Conservation (phyloP, 2,888 invertebrate species). For the Drosophila neutralis region DNA sequence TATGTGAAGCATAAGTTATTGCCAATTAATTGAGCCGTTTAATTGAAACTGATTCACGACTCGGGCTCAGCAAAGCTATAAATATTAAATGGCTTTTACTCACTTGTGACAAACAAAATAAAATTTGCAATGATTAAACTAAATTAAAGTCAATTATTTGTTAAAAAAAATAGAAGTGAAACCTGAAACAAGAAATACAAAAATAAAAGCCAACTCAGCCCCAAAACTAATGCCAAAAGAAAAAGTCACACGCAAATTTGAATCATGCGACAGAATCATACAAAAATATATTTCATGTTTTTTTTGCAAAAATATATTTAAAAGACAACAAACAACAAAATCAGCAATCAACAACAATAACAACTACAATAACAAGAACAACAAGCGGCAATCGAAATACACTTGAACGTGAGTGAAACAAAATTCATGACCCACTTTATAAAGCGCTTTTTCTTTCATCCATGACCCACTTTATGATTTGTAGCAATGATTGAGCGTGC, state of each 20-base stretch:
- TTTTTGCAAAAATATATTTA: slow-evolving; percentile 49
- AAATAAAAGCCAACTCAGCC: slow-evolving; percentile 10
- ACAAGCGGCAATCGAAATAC: slow-evolving; percentile 79
- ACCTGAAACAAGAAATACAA: not conserved
- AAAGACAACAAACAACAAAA: slow-evolving; percentile 22
- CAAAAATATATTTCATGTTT: slow-evolving; percentile 45
- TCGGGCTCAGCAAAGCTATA: not conserved
- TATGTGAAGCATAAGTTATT: slow-evolving; percentile 53
- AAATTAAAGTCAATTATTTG: not conserved
- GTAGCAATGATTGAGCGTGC: slow-evolving; percentile 68
- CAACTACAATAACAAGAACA: slow-evolving; percentile 38
- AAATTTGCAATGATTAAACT: not conserved
- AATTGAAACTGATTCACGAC: slow-evolving; percentile 19
- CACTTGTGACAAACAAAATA: too few species aligned
- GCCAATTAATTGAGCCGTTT: slow-evolving; percentile 47
- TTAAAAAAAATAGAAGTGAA: not conserved
- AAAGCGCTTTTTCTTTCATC: slow-evolving; percentile 84
- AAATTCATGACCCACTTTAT: slow-evolving; percentile 84
- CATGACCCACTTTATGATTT: slow-evolving; percentile 83
- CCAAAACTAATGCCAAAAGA: slow-evolving; percentile 12
- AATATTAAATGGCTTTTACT: not conserved
- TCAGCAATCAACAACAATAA: slow-evolving; percentile 31
- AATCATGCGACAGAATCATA: slow-evolving; percentile 56
- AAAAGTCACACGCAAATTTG: slow-evolving; percentile 42
- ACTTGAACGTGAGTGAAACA: slow-evolving; percentile 84